Conservation (phyloP, 2,113 vertebrate species). For the Charadrius vociferus region DNA sequence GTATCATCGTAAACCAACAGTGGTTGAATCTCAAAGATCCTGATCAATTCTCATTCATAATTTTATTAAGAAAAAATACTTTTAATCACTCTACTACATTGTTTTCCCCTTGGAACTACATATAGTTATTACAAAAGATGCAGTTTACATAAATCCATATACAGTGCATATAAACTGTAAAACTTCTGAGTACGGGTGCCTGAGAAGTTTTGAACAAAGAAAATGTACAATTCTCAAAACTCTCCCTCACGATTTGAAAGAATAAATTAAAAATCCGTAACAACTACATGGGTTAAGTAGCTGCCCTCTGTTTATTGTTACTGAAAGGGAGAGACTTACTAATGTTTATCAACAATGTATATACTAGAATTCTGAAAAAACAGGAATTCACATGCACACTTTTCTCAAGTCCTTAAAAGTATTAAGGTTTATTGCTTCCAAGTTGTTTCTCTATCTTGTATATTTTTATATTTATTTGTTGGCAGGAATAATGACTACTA, state of each 20-base stretch:
- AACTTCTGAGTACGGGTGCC: neutral
- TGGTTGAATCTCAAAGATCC: neutral
- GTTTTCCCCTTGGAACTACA: neutral
- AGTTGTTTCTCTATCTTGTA: neutral
- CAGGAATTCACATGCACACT: neutral
- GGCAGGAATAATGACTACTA: neutral
- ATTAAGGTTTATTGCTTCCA: neutral
- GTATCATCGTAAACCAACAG: neutral
- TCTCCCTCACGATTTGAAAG: neutral
- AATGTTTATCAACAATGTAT: neutral
- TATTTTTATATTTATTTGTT: neutral
- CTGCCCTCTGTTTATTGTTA: neutral
- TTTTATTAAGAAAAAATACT: neutral
- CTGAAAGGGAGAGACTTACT: neutral
- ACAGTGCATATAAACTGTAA: neutral
- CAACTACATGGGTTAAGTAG: neutral
- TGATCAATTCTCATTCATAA: neutral
- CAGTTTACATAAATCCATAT: neutral
- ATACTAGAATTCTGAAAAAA: neutral
- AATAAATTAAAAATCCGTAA: neutral
- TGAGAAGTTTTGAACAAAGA: neutral
- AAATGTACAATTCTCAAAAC: neutral
- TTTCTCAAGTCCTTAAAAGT: neutral
- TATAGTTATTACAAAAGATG: neutral
- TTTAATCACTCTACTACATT: neutral